Evolutionary conservation across 2,113 vertebrate genomes (phyloP), one percentile per base, ranked within the genome.

Genomic region (Fulica atra): DNA sequence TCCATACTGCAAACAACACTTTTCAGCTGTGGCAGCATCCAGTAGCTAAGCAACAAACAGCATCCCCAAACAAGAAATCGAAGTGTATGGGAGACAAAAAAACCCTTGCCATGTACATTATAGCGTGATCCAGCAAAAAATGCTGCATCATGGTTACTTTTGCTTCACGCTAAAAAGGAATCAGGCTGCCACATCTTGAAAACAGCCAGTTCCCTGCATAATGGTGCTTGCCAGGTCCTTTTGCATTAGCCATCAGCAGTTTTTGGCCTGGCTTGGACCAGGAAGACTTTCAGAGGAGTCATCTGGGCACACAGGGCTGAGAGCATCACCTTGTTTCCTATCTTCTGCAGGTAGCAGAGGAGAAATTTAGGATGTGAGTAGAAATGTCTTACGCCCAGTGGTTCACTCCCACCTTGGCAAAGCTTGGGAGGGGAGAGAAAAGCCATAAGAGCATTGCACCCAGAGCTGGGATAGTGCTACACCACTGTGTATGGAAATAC

Each of bases 21-120:
- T 80, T 89, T 88, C 70, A 77, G 85, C 64, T 82, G 81, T 54
- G 70, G 89, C 89, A 86, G 59, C 82, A 88, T 73, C 73, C 33
- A 42, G 86, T 97, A 96, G 77, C 94, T 95, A 97, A 89, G 94
- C 94, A 98, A 97, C 84, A 96, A 95, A 94, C 86, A 94, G 91
- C 95, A 93, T 96, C 86, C 85, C 89, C 94, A 63, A 96, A 95
- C 77, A 96, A 57, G 29, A 96, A 97, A 95, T 92, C 82, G 63
- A 94, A 82, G 66, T 94, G 60, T 74, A 85, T 7, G 21, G 88
- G 92, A 85, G 48, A 38, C 20, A 48, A 48, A 94, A 96, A 97
- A 90, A 38, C 7, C 54, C 60, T 65, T 6, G 6, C 61, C 79
- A 90, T 0, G 48, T 80, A 10, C 79, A 64, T 90, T 80, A 79